These are phyloP conservation scores for Pangasianodon gigas DNA, from an alignment of 2,113 vertebrate genomes.

Conservation along the genomic window DNA sequence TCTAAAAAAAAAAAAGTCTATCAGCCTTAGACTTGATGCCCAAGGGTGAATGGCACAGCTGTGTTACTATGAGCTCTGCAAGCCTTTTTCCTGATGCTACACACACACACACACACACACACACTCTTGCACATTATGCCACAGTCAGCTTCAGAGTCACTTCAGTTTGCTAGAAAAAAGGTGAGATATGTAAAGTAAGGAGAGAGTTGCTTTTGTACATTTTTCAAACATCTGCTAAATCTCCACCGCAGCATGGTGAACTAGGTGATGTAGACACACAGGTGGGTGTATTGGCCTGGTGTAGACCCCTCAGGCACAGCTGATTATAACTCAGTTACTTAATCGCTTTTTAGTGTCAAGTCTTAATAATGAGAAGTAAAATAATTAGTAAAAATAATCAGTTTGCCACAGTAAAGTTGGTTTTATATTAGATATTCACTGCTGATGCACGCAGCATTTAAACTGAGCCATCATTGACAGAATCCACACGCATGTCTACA, in stretches of 20 bases:
- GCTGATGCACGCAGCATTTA: background rate
- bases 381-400: background rate
- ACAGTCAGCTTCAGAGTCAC: background rate
- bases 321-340: background rate
- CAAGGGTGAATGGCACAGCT: conserved; percentile 1
- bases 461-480: background rate
- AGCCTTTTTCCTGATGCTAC: background rate
- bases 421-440: background rate
- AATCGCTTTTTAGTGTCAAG: background rate
- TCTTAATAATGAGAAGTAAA: background rate
- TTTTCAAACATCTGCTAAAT: conserved; percentile 14
- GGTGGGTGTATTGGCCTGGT: background rate
- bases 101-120: background rate
- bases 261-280: background rate
- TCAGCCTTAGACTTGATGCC: background rate
- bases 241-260: background rate
- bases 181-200: conserved; percentile 15
- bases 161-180: conserved; percentile 6
- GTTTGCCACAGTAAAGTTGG: background rate
- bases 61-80: background rate
- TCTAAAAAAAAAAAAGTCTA: background rate
- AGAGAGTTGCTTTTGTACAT: conserved; percentile 8
- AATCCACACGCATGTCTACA: background rate
- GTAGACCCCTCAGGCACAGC: background rate
- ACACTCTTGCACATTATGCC: background rate